Evolutionary conservation across 64 coral and sea anemone species (phyloP).

Genomic region (Anthopleura sola): DNA sequence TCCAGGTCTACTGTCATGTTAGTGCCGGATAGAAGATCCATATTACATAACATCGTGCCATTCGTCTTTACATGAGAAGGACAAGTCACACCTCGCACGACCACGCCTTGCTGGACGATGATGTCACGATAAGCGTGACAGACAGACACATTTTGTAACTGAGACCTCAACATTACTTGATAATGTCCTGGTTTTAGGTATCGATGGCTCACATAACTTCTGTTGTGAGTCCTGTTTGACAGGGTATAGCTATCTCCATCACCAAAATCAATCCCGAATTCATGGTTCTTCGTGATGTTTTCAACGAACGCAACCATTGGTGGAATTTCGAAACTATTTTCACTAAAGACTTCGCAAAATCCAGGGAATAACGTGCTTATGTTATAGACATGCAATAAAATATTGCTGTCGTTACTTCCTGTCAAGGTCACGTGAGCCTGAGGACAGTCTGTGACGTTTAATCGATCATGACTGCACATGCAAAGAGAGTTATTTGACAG

Average conservation of each 20-base stretch:
- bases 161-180: background rate
- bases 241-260: background rate
- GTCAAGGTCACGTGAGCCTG: background rate
- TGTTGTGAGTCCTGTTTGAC: background rate
- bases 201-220: background rate
- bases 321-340: background rate
- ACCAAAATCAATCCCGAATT: background rate
- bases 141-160: background rate
- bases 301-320: background rate
- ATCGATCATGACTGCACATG: background rate
- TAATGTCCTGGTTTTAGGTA: background rate
- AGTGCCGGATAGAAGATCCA: background rate
- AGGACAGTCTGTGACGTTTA: background rate
- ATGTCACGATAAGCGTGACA: background rate
- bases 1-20: background rate
- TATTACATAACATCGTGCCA: background rate
- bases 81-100: background rate
- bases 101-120: conserved; percentile 2
- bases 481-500: background rate
- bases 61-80: background rate
- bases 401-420: background rate
- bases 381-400: background rate
- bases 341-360: background rate
- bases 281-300: background rate
- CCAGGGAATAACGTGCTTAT: background rate